Percentiles rank a stretch among this genome's conserved stretches.
These are phyloP conservation scores for Archips crataeganus DNA, from an alignment of 2,888 invertebrate species.

Conservation along the genomic window DNA sequence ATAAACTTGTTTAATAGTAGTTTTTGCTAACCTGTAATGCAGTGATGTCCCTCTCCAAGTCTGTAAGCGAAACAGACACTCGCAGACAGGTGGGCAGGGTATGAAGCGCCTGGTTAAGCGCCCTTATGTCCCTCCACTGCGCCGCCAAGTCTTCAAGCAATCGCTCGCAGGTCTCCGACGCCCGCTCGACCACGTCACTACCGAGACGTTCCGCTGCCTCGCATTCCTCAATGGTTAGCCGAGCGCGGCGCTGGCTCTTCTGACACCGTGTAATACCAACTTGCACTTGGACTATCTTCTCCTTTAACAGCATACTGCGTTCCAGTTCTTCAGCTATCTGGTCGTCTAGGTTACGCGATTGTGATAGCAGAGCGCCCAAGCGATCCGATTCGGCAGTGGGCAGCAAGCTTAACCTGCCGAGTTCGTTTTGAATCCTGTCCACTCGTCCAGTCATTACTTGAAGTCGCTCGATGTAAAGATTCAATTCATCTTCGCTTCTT, in stretches of 20 bases:
- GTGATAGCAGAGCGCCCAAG: slow-evolving; percentile 89
- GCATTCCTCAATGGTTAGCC: slow-evolving; percentile 89
- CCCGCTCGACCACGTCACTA: slow-evolving; percentile 91
- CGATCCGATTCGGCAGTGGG: slow-evolving; percentile 92
- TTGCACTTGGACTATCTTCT: slow-evolving; percentile 90
- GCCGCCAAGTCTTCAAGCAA: slow-evolving; percentile 89
- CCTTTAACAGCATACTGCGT: slow-evolving; percentile 90
- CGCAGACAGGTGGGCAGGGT: slow-evolving; percentile 91
- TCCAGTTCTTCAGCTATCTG: slow-evolving; percentile 92
- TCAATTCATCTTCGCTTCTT: slow-evolving; percentile 93
- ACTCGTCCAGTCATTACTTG: slow-evolving; percentile 91
- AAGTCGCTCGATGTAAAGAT: slow-evolving; percentile 92
- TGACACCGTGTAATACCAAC: slow-evolving; percentile 89
- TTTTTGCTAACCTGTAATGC: slow-evolving; percentile 74
- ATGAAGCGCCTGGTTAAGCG: slow-evolving; percentile 90
- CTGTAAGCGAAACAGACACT: slow-evolving; percentile 91
- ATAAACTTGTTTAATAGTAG: too few relatives aligned
- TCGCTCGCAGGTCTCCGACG: slow-evolving; percentile 90
- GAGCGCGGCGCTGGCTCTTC: slow-evolving; percentile 88
- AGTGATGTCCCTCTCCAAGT: slow-evolving; percentile 91
- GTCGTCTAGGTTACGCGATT: slow-evolving; percentile 90
- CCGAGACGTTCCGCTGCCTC: slow-evolving; percentile 90
- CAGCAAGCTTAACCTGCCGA: slow-evolving; percentile 90
- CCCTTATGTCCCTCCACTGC: slow-evolving; percentile 93
- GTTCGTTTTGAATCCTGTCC: slow-evolving; percentile 92